Percentiles rank a stretch among this genome's conserved stretches.
Evolutionary conservation across 2,113 vertebrate genomes (phyloP).

Genomic region (Dolichallabes microphthalmus): DNA sequence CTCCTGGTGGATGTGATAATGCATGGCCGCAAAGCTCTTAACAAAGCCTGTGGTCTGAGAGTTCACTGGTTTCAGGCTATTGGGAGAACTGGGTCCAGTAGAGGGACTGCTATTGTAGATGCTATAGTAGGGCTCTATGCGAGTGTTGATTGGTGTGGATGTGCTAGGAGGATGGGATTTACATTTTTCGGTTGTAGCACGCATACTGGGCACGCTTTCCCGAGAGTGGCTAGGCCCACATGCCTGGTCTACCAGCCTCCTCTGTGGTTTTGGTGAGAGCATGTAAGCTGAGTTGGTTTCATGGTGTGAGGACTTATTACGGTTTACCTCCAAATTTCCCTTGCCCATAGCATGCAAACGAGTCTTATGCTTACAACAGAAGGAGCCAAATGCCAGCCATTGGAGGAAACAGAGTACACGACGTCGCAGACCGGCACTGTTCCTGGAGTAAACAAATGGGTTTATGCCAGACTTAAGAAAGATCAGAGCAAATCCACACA

Average conservation of each 20-base stretch:
- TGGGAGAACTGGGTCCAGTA: slow-evolving; percentile 77
- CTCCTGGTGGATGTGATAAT: slow-evolving; percentile 81
- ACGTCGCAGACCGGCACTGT: slow-evolving; percentile 87
- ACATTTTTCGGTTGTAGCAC: slow-evolving; percentile 66
- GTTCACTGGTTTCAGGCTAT: slow-evolving; percentile 77
- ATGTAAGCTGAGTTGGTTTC: slow-evolving; percentile 94
- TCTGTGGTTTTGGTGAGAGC: slow-evolving; percentile 88
- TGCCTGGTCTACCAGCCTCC: slow-evolving; percentile 87
- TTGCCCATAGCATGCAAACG: slow-evolving; percentile 88
- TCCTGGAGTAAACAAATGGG: slow-evolving; percentile 95
- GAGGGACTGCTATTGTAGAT: slow-evolving; percentile 92
- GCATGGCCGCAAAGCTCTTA: slow-evolving; percentile 84
- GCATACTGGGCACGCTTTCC: slow-evolving; percentile 82
- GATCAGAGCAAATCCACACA: slow-evolving; percentile 91
- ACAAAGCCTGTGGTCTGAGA: slow-evolving; percentile 80
- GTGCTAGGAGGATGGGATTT: slow-evolving; percentile 84
- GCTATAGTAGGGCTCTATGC: slow-evolving; percentile 94
- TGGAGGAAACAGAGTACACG: slow-evolving; percentile 86
- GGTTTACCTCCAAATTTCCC: slow-evolving; percentile 89
- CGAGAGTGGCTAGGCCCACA: slow-evolving; percentile 88
- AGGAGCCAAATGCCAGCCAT: slow-evolving; percentile 76
- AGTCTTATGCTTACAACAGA: slow-evolving; percentile 91
- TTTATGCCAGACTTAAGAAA: slow-evolving; percentile 95
- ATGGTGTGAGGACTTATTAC: slow-evolving; percentile 95
- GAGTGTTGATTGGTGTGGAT: slow-evolving; percentile 91